Conservation (phyloP, 1,140 invertebrate genomes). For the Caenorhabditis inopinata region DNA sequence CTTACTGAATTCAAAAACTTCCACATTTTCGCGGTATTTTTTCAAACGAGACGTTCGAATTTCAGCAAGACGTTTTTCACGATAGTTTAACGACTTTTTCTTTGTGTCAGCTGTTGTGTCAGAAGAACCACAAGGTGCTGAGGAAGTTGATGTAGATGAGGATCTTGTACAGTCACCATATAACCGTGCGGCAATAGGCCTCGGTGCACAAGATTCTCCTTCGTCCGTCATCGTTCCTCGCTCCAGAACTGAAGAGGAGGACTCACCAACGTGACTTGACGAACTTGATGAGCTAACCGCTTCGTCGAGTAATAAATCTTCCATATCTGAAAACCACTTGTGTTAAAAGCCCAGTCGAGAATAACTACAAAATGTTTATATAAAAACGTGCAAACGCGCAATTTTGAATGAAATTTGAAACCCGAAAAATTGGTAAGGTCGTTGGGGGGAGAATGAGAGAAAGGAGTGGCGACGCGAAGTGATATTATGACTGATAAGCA, state of each 20-base stretch:
- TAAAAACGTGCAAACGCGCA: no score
- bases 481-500: conserved; percentile 22
- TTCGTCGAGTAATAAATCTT: conserved; percentile 4
- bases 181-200: not conserved
- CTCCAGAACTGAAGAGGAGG: not conserved
- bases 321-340: not conserved
- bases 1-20: not conserved
- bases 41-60: not conserved
- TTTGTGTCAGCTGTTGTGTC: not conserved
- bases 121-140: not conserved
- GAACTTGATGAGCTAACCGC: not conserved
- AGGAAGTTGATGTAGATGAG: not conserved
- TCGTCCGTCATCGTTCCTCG: conserved; percentile 15
- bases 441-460: not conserved
- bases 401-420: no score
- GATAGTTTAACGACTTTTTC: not conserved
- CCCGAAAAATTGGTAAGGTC: not conserved
- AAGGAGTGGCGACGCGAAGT: not conserved
- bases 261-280: conserved; percentile 7
- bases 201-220: not conserved
- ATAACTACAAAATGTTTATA: no score
- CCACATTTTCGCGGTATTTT: not conserved
- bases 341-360: no score
- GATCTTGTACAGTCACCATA: not conserved
- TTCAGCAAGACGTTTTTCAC: not conserved